Percentiles rank a stretch among this genome's conserved stretches.
These are phyloP conservation scores for Drosophila truncata DNA, from an alignment of 1,140 invertebrate genomes.

Conservation along the genomic window DNA sequence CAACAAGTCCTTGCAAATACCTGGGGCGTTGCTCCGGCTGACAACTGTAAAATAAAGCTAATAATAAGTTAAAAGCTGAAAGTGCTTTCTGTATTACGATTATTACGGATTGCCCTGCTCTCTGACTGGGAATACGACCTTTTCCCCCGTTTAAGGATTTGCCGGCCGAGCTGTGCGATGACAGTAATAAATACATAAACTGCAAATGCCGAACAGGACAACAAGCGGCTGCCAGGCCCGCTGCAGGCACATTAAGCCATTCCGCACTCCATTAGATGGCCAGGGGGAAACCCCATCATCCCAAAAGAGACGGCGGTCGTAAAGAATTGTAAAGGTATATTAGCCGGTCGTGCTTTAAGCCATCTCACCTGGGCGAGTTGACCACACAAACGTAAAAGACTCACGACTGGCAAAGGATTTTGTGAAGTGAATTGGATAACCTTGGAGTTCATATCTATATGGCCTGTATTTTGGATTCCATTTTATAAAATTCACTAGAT, in stretches of 20 bases:
- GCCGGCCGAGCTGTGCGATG: conserved; percentile 43
- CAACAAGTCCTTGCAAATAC: conserved; percentile 51
- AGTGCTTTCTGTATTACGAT: conserved; percentile 80
- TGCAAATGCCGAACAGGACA: conserved; percentile 49
- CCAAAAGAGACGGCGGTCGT: conserved; percentile 34
- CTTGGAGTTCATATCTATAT: too few relatives aligned
- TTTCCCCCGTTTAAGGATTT: conserved; percentile 39
- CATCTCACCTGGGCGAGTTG: conserved; percentile 31
- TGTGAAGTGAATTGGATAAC: conserved; percentile 28
- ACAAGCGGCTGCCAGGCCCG: conserved; percentile 19
- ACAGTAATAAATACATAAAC: conserved; percentile 65
- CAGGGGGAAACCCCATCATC: conserved; percentile 10
- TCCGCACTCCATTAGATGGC: conserved; percentile 47
- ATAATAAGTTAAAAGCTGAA: conserved; percentile 84
- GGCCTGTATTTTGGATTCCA: too few relatives aligned
- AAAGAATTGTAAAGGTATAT: conserved; percentile 64
- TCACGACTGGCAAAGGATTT: conserved; percentile 9
- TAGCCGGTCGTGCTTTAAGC: conserved; percentile 54
- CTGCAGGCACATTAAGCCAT: conserved; percentile 51
- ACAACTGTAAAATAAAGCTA: conserved; percentile 74
- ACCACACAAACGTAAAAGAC: conserved; percentile 11
- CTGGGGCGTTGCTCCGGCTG: conserved; percentile 64
- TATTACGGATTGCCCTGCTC: conserved; percentile 66
- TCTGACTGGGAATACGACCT: conserved; percentile 35
- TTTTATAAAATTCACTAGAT: background rate